phyloP scores from a whole-genome alignment of 1,140 invertebrate species.

The Acromyrmex charruanus region DNA sequence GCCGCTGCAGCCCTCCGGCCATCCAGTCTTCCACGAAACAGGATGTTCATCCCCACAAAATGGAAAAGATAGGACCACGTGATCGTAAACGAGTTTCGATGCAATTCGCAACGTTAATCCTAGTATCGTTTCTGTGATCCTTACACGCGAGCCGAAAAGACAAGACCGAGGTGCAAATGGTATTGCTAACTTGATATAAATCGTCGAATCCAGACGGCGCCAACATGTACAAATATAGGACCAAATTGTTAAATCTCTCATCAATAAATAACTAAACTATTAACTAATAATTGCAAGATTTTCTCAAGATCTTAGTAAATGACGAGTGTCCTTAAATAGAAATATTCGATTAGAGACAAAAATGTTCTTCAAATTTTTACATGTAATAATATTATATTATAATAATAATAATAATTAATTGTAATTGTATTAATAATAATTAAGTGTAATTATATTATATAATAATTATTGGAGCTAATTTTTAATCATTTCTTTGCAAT shows the following conservation, averaged over 20 bases:
- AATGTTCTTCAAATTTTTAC: neutral
- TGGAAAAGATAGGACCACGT: constrained; percentile 40
- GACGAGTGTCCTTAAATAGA: neutral
- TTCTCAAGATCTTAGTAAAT: neutral
- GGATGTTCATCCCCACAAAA: constrained; percentile 44
- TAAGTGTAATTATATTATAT: no score
- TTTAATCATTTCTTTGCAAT: neutral
- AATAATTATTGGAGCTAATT: neutral
- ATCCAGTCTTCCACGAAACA: constrained; percentile 63
- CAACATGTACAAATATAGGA: constrained; percentile 10
- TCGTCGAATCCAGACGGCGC: neutral
- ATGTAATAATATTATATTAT: neutral
- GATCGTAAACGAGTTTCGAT: constrained; percentile 52
- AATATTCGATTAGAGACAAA: neutral
- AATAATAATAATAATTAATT: no score
- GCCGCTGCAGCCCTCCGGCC: constrained; percentile 58
- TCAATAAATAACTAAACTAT: neutral
- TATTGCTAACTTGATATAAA: constrained; percentile 18
- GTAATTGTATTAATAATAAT: no score
- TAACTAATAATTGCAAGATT: neutral
- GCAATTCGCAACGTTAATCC: constrained; percentile 58
- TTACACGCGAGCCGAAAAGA: constrained; percentile 61
- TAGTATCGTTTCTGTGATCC: constrained; percentile 55
- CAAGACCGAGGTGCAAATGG: constrained; percentile 42
- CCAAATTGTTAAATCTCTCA: neutral